These are phyloP conservation scores for Austrolebias charrua DNA, from an alignment of 2,797 vertebrate species.

Conservation along the genomic window DNA sequence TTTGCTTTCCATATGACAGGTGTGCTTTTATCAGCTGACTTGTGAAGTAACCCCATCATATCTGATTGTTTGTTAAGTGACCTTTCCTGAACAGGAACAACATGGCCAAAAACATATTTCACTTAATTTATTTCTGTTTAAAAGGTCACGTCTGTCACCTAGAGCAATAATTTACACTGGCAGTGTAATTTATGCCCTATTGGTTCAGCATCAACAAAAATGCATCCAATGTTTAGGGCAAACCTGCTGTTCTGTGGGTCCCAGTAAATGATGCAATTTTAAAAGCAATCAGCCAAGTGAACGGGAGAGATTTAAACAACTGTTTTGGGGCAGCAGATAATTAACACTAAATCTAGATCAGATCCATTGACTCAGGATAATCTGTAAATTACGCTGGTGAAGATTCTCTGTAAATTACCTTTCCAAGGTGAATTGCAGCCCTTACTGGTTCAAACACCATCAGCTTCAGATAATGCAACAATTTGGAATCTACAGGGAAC, in stretches of 20 bases:
- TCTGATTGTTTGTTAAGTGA: slow-evolving; percentile 55
- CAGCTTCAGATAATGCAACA: slow-evolving; percentile 48
- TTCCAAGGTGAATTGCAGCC: slow-evolving; percentile 45
- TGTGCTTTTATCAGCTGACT: slow-evolving; percentile 33
- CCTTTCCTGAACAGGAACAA: slow-evolving; percentile 57
- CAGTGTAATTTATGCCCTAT: slow-evolving; percentile 49
- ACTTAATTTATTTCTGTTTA: slow-evolving; percentile 52
- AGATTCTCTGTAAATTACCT: too few species aligned
- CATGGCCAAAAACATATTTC: slow-evolving; percentile 43
- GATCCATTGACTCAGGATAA: slow-evolving; percentile 61
- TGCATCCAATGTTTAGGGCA: slow-evolving; percentile 23
- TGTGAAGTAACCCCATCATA: slow-evolving; percentile 28
- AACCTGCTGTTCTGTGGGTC: slow-evolving; percentile 33
- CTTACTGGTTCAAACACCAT: slow-evolving; percentile 19
- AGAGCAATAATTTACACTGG: slow-evolving; percentile 48
- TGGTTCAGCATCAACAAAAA: slow-evolving; percentile 27
- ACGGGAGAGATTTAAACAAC: slow-evolving; percentile 58
- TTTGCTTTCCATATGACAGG: slow-evolving; percentile 24
- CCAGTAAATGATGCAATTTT: slow-evolving; percentile 41
- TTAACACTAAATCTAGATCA: slow-evolving; percentile 62
- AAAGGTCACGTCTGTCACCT: slow-evolving; percentile 63
- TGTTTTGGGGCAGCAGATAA: slow-evolving; percentile 58
- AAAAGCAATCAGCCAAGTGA: slow-evolving; percentile 44
- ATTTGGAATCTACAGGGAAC: slow-evolving; percentile 39
- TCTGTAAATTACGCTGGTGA: too few species aligned